Evolutionary conservation across 2,113 vertebrate species (phyloP), one percentile per base, ranked within the genome.

Genomic region (Lamprologus tigripictilis): DNA sequence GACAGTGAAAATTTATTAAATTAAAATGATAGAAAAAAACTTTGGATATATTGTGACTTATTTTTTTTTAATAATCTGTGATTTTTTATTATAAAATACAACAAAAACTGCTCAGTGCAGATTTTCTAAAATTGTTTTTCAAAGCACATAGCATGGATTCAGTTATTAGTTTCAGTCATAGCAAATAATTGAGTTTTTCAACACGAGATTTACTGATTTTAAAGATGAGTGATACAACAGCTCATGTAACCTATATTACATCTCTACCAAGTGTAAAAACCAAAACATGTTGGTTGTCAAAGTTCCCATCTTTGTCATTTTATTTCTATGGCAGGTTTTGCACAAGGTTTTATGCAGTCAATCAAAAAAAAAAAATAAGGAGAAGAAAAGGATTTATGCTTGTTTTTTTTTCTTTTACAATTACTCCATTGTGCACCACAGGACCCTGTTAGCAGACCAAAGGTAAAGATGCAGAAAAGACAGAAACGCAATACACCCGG

Each of bases 381-480:
- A 73, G 5, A 81, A 28, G 28, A 83, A 40, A 33, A 73, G 35
- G 9, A 14, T 79, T 61, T 80, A 23, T 13, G 42, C 49, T 47
- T 11, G 31, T 21, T 66, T 13, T 37, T n/a, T 37, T 66, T 66
- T 8, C 31, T 68, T 37, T 83, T 5, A 14, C 9, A 35, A 53
- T 26, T 5, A 26, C 76, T 81, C 66, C 79, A 68, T 76, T 85
- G 51, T 82, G 81, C 76, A 85, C 80, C 87, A 82, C 17, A 61
- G 28, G 40, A 78, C 37, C 10, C 45, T 86, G 49, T 80, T 88
- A 80, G 76, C 87, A 86, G 85, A 88, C 57, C 51, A 68, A 63
- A 82, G 82, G 91, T 89, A 92, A 85, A 92, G 88, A 90, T 57
- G 26, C 54, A 73, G 55, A 91, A 81, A 86, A 81, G 84, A 93